Conservation (phyloP, 64 coral and sea anemone species). For the Montipora capricornis region DNA sequence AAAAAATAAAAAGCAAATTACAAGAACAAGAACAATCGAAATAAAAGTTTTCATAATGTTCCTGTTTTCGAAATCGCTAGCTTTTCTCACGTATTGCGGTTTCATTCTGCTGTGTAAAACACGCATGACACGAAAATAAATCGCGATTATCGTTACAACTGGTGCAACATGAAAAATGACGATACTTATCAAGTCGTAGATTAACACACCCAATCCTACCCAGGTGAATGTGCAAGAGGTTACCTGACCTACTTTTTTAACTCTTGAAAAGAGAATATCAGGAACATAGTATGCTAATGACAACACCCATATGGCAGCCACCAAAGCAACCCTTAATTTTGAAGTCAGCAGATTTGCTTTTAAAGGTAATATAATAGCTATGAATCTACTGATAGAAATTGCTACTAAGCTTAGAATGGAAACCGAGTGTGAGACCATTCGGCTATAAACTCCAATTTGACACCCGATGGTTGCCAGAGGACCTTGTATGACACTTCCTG, state of each 20-base stretch:
- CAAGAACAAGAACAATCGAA: not conserved
- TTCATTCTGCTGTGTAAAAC: not conserved
- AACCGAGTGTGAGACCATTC: not conserved
- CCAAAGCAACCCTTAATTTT: not conserved
- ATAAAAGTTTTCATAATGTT: slow-evolving; percentile 21
- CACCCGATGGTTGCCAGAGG: not conserved
- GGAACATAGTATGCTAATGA: not conserved
- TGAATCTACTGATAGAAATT: not conserved
- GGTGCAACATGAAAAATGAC: not conserved
- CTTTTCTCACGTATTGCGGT: not conserved
- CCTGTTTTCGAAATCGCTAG: not conserved
- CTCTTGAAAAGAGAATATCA: not conserved
- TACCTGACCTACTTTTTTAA: not conserved
- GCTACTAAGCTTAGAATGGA: slow-evolving; percentile 15
- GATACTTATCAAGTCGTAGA: not conserved
- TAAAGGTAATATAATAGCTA: not conserved
- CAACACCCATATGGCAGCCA: not conserved
- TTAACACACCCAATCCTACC: not conserved
- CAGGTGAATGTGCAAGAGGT: not conserved
- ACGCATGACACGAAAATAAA: not conserved
- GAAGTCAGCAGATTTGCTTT: not conserved
- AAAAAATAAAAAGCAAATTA: not conserved
- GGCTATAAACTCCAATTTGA: not conserved
- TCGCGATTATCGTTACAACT: not conserved
- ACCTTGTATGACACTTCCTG: slow-evolving; percentile 9